Evolutionary conservation across 35 echinoderm and acorn worm species (phyloP).

Genomic region (Heliocidaris tuberculata): DNA sequence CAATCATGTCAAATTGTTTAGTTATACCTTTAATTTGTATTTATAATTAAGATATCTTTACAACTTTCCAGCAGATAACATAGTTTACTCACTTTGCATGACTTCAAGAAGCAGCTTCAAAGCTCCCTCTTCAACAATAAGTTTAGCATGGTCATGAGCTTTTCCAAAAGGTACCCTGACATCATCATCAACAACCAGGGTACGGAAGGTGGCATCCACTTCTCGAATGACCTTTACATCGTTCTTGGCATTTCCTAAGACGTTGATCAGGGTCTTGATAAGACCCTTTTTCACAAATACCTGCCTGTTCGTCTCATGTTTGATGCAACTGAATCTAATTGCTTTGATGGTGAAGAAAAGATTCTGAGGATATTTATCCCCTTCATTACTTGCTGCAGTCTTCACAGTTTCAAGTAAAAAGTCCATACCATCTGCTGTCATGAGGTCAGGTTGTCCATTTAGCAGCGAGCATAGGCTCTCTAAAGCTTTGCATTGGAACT

Average conservation of each 20-base stretch:
- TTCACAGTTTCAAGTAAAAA: conserved; percentile 58
- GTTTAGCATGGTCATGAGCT: conserved; percentile 96
- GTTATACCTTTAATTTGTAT: background rate
- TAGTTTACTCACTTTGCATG: conserved; percentile 48
- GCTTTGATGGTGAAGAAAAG: conserved; percentile 40
- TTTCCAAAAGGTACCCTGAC: conserved; percentile 91
- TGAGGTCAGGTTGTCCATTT: conserved; percentile 94
- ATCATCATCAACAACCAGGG: conserved; percentile 85
- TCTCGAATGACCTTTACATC: conserved; percentile 52
- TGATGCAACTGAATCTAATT: conserved; percentile 73
- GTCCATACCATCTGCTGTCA: conserved; percentile 56
- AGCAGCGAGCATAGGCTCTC: conserved; percentile 59
- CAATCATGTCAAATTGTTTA: background rate
- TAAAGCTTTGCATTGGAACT: conserved; percentile 31
- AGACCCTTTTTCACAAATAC: conserved; percentile 68
- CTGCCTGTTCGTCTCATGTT: conserved; percentile 89
- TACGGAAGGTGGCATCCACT: conserved; percentile 59
- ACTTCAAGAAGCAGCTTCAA: conserved; percentile 67
- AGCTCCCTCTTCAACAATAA: conserved; percentile 90
- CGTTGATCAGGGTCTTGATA: conserved; percentile 54
- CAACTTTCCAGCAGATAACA: background rate
- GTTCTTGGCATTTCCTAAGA: conserved; percentile 51
- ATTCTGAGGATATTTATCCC: conserved; percentile 33
- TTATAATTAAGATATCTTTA: background rate
- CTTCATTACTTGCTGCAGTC: background rate